These are phyloP conservation scores for Vicugna pacos DNA, from an alignment of 2,113 vertebrate genomes.

Conservation along the genomic window DNA sequence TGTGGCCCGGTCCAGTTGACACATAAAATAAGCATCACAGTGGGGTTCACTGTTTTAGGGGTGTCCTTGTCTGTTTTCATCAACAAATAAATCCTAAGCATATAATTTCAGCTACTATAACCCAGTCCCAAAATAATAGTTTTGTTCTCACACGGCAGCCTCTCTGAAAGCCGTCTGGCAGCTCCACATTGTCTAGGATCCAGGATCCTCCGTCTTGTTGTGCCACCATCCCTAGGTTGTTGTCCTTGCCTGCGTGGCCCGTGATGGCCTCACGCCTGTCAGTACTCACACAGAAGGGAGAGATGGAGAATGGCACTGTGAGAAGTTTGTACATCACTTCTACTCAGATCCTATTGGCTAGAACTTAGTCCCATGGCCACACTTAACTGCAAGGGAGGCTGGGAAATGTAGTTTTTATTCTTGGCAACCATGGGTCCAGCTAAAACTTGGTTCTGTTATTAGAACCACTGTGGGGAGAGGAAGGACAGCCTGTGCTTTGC, in stretches of 20 bases:
- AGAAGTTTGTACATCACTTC: neutral
- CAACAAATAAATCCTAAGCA: neutral
- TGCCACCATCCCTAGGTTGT: no score
- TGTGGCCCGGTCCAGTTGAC: neutral
- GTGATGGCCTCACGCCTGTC: neutral
- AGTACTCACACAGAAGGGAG: neutral
- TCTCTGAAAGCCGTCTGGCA: neutral
- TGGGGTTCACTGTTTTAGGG: neutral
- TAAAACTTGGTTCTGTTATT: conserved; percentile 17
- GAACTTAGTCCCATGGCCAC: conserved; percentile 18
- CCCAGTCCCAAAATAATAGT: neutral
- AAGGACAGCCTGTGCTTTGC: neutral
- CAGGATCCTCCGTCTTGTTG: neutral
- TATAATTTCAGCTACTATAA: neutral
- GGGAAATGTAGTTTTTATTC: conserved; percentile 58
- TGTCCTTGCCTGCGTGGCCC: neutral
- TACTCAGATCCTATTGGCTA: neutral
- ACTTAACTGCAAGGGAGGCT: neutral
- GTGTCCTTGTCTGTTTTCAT: neutral
- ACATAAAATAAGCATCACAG: neutral
- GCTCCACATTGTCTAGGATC: neutral
- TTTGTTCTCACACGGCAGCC: neutral
- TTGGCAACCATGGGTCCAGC: neutral
- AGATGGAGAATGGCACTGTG: neutral
- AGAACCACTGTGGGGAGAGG: neutral